These are phyloP conservation scores for Esperia sulphurella DNA, from an alignment of 2,888 invertebrate species.

Conservation along the genomic window DNA sequence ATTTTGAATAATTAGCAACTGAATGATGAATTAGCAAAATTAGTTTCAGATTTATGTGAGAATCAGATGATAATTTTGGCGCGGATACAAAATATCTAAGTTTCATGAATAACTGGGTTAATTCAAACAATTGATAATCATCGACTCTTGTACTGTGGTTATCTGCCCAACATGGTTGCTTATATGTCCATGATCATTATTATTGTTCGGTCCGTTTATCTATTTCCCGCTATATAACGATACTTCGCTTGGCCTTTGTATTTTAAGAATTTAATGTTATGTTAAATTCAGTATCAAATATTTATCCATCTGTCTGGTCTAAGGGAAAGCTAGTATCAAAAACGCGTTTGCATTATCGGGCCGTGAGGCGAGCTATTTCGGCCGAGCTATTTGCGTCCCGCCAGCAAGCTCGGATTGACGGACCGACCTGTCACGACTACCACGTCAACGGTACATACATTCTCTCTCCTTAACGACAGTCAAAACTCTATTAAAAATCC, in stretches of 20 bases:
- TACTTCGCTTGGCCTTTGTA: slow-evolving; percentile 1
- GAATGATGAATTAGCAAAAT: slow-evolving; percentile 24
- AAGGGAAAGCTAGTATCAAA: slow-evolving; percentile 67
- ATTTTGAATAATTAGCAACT: slow-evolving; percentile 24
- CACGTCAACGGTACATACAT: slow-evolving; percentile 51
- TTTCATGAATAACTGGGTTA: slow-evolving; percentile 41
- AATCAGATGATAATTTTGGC: slow-evolving; percentile 51
- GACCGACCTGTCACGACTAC: slow-evolving; percentile 69
- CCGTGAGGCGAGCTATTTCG: slow-evolving; percentile 71
- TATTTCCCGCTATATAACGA: not conserved
- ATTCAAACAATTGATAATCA: slow-evolving; percentile 20
- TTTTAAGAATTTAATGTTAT: slow-evolving; percentile 7
- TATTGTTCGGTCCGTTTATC: not conserved
- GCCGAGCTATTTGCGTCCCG: slow-evolving; percentile 67
- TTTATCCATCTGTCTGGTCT: slow-evolving; percentile 37
- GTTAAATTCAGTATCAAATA: slow-evolving; percentile 7
- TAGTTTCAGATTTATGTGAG: slow-evolving; percentile 30
- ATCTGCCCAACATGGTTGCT: not conserved
- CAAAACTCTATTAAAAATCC: slow-evolving; percentile 20
- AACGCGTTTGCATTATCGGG: slow-evolving; percentile 73
- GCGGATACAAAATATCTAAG: slow-evolving; percentile 38
- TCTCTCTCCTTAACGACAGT: slow-evolving; percentile 44
- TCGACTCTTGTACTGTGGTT: not conserved
- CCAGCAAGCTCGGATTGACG: slow-evolving; percentile 77
- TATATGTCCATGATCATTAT: not conserved